Evolutionary conservation across 2,797 vertebrate species (phyloP), one percentile per base, ranked within the genome.

Genomic region (Caiman crocodilus): DNA sequence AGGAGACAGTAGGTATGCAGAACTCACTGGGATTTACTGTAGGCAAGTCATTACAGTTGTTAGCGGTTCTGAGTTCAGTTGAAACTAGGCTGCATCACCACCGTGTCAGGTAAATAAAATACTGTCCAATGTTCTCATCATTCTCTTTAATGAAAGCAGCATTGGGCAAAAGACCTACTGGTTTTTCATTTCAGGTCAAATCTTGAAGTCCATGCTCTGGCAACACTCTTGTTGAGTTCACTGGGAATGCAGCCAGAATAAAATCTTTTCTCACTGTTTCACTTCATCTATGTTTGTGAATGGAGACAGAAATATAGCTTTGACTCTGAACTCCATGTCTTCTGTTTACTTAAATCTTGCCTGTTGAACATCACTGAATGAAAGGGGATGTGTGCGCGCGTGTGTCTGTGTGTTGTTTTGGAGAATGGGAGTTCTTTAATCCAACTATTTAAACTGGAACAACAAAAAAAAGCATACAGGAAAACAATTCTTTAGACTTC

Each of bases 381-480:
- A 57, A 20, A 30, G 58, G 8, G 13, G 23, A 9, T 32, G 18
- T 90, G 26, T 17, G 12, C 60, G 35, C 20, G 75, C 13, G 56
- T 69, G 56, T 56, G 28, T n/a, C 76, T 79, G 64, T 82, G 64
- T 81, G 50, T 18, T 79, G 58, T 15, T 90, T 87, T 80, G 75
- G 30, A 90, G 30, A 16, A 85, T 4, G 13, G 5, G 12, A 74
- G 26, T 20, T 78, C 90, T 42, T 60, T 78, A 90, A 60, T n/a
- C n/a, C 84, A 63, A 93, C 73, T 0, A 1, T 64, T 55, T 79
- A 63, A 94, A 82, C 18, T 58, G 73, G 16, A 84, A 85, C 6
- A 87, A 80, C 10, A 90, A 90, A 60, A 94, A 94, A 90, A 92
- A 57, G 17, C 35, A n/a, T 5, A 10, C 28, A 13, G 92, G 8